Percentiles rank a stretch among this genome's conserved stretches.
Conservation (phyloP, 2,888 invertebrate species). For the Drosophila antonietae region DNA sequence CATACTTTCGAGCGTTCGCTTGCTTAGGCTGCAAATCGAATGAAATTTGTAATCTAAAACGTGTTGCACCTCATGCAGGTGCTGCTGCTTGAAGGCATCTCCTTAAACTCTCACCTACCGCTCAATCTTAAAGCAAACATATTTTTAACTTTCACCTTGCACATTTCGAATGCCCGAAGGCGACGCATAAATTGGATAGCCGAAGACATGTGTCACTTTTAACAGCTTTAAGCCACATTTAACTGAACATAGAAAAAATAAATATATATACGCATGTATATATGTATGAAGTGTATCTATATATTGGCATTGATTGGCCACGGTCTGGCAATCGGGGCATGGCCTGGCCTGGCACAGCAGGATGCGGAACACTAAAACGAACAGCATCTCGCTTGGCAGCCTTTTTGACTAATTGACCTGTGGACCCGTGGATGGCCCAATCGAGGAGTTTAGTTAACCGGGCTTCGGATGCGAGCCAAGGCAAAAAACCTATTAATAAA, state of each 20-base stretch:
- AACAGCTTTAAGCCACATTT: conserved; percentile 67
- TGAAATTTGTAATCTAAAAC: conserved; percentile 41
- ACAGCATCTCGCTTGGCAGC: conserved; percentile 41
- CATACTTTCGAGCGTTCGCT: conserved; percentile 27
- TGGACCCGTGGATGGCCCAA: conserved; percentile 39
- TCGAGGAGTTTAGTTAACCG: conserved; percentile 25
- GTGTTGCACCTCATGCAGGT: conserved; percentile 4
- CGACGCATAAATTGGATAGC: neutral
- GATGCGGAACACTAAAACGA: conserved; percentile 39
- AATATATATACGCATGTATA: neutral
- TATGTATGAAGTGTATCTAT: neutral
- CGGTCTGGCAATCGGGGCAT: conserved; percentile 32
- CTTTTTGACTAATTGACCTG: conserved; percentile 79
- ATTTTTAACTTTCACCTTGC: conserved; percentile 65
- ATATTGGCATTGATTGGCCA: conserved; percentile 57
- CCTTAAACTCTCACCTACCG: neutral
- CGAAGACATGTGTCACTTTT: conserved; percentile 42
- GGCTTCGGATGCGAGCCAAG: conserved; percentile 50
- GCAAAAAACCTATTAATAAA: conserved; percentile 74
- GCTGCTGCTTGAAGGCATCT: neutral
- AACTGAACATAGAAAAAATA: conserved; percentile 38
- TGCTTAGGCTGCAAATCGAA: conserved; percentile 31
- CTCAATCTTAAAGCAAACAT: conserved; percentile 28
- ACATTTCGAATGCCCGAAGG: conserved; percentile 35
- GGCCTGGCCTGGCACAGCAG: conserved; percentile 16